Base-by-base conservation (phyloP, 30 jellyfish, hydroid and myxozoan genomes). In the Pseudorhiza aurosa region DNA sequence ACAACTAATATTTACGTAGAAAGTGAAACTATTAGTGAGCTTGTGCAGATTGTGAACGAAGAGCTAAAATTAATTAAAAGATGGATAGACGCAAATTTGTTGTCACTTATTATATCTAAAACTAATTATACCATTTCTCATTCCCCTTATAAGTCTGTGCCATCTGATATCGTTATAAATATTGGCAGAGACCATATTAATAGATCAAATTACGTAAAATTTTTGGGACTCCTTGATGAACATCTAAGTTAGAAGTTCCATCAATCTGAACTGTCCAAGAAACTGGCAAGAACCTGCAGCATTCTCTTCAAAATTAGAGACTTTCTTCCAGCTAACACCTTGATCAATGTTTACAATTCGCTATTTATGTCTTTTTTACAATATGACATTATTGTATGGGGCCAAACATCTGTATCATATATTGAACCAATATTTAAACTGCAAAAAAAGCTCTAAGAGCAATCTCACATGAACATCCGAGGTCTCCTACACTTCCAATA, bases 181-280 rank as follows among this genome's bases (percentile, higher is more conserved):
- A n/a, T n/a, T n/a, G n/a, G n/a, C n/a, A n/a, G n/a, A n/a, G n/a
- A n/a, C n/a, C n/a, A n/a, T n/a, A n/a, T n/a, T n/a, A n/a, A n/a
- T n/a, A 53, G 67, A 53, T 53, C 67, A 1, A 53, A 19, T 15
- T 53, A 32, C 35, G 49, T n/a, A 12, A 70, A 70, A 43, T 70
- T 43, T 35, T 35, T 70, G 4, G 84, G 84, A 33, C 70, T 70
- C 11, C 51, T 70, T 55, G 84, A 70, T 70, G 84, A 70, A 45
- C 14, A 70, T 45, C 84, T 70, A 21, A 24, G 24, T 47, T 70
- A 50, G 56, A 70, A 70, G 17, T 43, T 24, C 55, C 84, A 70
- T 45, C 39, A 42, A 2, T 24, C 51, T 70, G 84, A 70, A 43
- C 84, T 70, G 51, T 39, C 84, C n/a, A 70, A 43, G 35, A 44